These are phyloP conservation scores for Scylla paramamosain DNA, from an alignment of 1,140 invertebrate species.

Conservation along the genomic window DNA sequence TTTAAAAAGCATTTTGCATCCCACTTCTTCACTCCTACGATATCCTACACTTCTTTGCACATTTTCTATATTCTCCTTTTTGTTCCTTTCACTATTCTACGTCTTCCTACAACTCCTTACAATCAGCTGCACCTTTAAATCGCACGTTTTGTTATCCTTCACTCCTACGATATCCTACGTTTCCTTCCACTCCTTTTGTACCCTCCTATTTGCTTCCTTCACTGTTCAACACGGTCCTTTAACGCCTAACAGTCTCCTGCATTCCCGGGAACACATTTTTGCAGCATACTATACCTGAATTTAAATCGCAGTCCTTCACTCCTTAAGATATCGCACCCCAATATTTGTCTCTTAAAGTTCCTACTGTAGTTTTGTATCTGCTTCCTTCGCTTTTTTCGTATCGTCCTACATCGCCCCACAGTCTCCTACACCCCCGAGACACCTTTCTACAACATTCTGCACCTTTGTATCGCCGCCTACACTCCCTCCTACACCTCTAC, in stretches of 20 bases:
- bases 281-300: neutral
- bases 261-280: too few species aligned
- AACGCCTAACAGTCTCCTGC: neutral
- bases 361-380: neutral
- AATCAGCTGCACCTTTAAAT: too few species aligned
- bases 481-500: neutral
- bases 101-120: neutral
- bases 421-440: neutral
- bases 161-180: too few species aligned
- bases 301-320: neutral
- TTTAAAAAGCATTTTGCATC: neutral
- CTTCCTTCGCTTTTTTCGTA: neutral
- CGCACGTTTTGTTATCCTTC: too few species aligned
- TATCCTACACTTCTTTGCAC: neutral
- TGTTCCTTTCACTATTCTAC: neutral
- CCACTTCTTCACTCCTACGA: neutral
- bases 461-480: constrained; percentile 10
- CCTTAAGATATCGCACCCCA: neutral
- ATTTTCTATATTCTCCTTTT: neutral
- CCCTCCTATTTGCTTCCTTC: too few species aligned
- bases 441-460: neutral
- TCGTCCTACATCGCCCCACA: neutral
- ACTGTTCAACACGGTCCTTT: too few species aligned
- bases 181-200: too few species aligned
- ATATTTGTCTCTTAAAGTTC: neutral